These are phyloP conservation scores for Eristalis arbustorum DNA, from an alignment of 2,888 invertebrate species.

Conservation along the genomic window DNA sequence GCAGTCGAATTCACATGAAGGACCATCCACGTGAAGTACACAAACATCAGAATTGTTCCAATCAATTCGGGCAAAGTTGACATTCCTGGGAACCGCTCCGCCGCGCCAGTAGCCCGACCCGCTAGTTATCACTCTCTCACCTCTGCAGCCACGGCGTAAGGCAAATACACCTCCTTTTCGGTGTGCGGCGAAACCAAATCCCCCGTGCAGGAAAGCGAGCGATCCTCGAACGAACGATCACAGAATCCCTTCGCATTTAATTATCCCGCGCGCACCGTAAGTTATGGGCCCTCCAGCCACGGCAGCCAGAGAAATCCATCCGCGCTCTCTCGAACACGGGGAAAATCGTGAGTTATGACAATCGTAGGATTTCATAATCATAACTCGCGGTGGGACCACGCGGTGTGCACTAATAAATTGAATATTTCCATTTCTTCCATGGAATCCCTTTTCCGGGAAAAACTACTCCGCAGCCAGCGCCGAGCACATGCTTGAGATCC, in stretches of 20 bases:
- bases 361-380: conserved; percentile 69
- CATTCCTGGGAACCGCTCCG: conserved; percentile 77
- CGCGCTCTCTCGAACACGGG: conserved; percentile 28
- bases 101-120: conserved; percentile 41
- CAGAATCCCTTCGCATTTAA: conserved; percentile 63
- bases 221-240: not conserved
- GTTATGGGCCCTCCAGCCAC: conserved; percentile 48
- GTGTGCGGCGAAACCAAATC: not conserved
- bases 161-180: not conserved
- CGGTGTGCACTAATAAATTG: conserved; percentile 61
- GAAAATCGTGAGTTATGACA: conserved; percentile 70
- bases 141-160: not conserved
- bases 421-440: conserved; percentile 58
- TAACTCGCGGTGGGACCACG: conserved; percentile 28
- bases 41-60: conserved; percentile 30
- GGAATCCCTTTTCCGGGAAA: conserved; percentile 66
- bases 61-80: conserved; percentile 73
- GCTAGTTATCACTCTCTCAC: conserved; percentile 9
- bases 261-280: conserved; percentile 60
- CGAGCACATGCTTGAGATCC: conserved; percentile 57
- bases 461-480: conserved; percentile 19
- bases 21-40: conserved; percentile 11
- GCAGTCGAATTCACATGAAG: not conserved
- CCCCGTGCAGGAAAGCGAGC: not conserved
- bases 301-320: conserved; percentile 48